Conservation (phyloP, 2,113 vertebrate species). For the Stegostoma tigrinum region DNA sequence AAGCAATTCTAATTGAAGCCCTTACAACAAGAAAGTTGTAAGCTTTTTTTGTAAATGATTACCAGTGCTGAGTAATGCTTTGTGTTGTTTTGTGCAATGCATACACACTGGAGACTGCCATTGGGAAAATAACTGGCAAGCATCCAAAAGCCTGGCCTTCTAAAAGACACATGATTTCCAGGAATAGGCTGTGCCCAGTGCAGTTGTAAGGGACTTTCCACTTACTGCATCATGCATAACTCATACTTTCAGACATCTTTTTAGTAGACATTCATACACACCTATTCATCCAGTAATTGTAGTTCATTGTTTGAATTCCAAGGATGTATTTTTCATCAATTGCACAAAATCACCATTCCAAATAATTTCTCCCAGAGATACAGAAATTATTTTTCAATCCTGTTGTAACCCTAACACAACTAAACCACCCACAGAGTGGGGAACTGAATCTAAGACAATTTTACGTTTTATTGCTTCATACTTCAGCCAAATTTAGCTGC, state of each 20-base stretch:
- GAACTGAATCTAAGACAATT: not conserved
- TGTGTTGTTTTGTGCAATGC: not conserved
- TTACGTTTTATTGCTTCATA: not conserved
- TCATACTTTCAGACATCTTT: not conserved
- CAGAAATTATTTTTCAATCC: not conserved
- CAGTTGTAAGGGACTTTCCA: not conserved
- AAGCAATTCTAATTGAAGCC: not conserved
- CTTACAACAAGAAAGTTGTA: not conserved
- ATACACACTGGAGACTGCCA: not conserved
- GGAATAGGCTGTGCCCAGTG: not conserved
- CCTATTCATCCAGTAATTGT: not conserved
- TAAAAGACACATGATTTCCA: not conserved
- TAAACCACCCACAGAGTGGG: not conserved
- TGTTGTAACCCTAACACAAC: not conserved
- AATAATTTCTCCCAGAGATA: not conserved
- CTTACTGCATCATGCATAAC: not conserved
- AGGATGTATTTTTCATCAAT: not conserved
- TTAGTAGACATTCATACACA: too few species aligned
- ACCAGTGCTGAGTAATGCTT: not conserved
- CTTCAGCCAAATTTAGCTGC: not conserved
- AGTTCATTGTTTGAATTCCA: not conserved
- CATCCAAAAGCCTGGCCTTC: not conserved
- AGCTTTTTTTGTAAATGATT: not conserved
- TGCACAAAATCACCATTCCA: not conserved
- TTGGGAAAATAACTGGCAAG: not conserved